Base-by-base conservation (phyloP, 92 coral and sea anemone genomes). In the Diadumene lineata region DNA sequence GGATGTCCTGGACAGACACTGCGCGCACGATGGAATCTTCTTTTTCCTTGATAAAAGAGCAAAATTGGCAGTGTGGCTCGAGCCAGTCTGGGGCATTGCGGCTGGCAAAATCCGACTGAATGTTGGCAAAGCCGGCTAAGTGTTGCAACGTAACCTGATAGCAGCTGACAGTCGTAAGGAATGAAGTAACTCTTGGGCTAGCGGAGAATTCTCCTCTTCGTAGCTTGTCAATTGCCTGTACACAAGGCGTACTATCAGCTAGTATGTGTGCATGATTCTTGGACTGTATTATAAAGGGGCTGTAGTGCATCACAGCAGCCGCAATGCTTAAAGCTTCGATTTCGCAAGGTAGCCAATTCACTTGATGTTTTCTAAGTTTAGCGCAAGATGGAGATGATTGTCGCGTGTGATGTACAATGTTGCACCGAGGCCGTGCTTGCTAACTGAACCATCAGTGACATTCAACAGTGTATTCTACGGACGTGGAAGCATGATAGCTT, bases 81-180 rank as follows among this genome's bases (percentile, higher is more conserved):
- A 30, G 57, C 25, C 89, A 88, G 2, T 74, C 82, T 2, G 89
- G 89, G 16, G 92, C 83, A 69, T 66, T 64, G 34, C 77, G 87
- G 34, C 93, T 89, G n/a, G 88, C 85, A 32, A 86, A 86, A 72
- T 89, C 94, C 21, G 91, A 82, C 0, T 84, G 90, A n/a, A 81
- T 57, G 65, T 80, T 86, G 11, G 87, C 87, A 18, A 77, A 56
- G 30, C 82, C 82, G 28, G 85, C 76, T 24, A 84, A 60, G 70
- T 87, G 89, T 43, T 75, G 86, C 17, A 87, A 62, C 8, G 64
- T 18, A 43, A 69, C 85, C 34, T 84, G 92, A 31, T 84, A 87
- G 11, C 80, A 70, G 73, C 86, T 81, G 72, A 81, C 85, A 17
- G 72, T 72, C 23, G 76, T 66, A 13, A 72, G 79, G 75, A 88